Base-by-base conservation (phyloP, 1,140 invertebrate genomes). In the Melipona quadrifasciata region DNA sequence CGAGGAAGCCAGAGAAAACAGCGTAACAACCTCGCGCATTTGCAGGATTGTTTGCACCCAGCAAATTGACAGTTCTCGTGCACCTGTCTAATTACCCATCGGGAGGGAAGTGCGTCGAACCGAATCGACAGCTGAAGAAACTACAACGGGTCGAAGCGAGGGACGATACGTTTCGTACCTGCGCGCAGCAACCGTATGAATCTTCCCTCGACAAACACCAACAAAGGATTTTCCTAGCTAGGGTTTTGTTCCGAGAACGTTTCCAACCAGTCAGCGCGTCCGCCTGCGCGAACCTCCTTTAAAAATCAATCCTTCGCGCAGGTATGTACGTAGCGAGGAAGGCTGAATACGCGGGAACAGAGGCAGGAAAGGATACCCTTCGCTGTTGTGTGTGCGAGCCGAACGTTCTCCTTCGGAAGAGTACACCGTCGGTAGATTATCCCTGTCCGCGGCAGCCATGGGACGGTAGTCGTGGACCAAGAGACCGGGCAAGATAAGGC, bases 371-470 rank as follows among this genome's bases (percentile, higher is more conserved):
- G 74, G 68, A 34, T 80, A 82, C 70, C 8, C 39, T 47, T 47
- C 80, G 53, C 64, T 76, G 78, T 80, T 72, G 39, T 47, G 39
- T 47, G 39, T 8, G 57, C 31, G n/a, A 34, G 71, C 34, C 21
- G 85, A 73, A 87, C 82, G 76, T 87, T 90, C 87, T 74, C 88
- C 39, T 47, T 71, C 65, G 53, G 70, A 31, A 86, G 83, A 47
- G 85, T 90, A 75, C 71, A 89, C 21, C 58, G 80, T 68, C 84
- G 70, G 79, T 84, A 86, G 88, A 87, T 90, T 90, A 90, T 89
- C 77, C 84, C 77, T 39, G 80, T 78, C 76, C 76, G 51, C 57
- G 84, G 79, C 83, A 39, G 58, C 58, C 73, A 34, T 2, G 73
- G 82, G 73, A 68, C 85, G 89, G 89, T 88, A 88, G 89, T 90